These are phyloP conservation scores for Muschampia plurimacula DNA, from an alignment of 2,888 invertebrate genomes.

Conservation along the genomic window DNA sequence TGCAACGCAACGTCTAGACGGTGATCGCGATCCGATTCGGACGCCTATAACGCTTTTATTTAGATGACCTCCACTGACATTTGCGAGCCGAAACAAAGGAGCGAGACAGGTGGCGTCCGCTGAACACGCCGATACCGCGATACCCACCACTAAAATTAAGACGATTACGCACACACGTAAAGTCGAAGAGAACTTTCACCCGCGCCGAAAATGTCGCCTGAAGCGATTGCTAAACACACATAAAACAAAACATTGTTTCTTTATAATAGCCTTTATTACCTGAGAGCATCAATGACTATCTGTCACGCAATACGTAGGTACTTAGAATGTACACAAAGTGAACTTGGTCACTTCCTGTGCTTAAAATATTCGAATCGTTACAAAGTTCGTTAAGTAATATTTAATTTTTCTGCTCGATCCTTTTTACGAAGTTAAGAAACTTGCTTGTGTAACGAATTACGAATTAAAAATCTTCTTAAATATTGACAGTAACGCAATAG, in stretches of 20 bases:
- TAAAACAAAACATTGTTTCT: conserved; percentile 51
- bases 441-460: neutral
- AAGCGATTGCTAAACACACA: conserved; percentile 64
- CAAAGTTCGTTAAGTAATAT: neutral
- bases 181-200: conserved; percentile 77
- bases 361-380: conserved; percentile 12
- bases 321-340: conserved; percentile 49
- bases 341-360: neutral
- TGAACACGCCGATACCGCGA: conserved; percentile 61
- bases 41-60: conserved; percentile 79
- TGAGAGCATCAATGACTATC: conserved; percentile 49
- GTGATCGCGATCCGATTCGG: conserved; percentile 76
- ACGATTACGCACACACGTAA: conserved; percentile 60
- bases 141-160: conserved; percentile 72
- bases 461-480: neutral
- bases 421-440: neutral
- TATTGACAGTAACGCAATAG: neutral
- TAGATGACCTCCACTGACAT: conserved; percentile 84
- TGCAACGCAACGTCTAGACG: conserved; percentile 83
- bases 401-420: neutral
- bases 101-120: conserved; percentile 77
- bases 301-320: conserved; percentile 60
- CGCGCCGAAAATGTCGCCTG: conserved; percentile 52
- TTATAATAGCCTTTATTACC: conserved; percentile 60
- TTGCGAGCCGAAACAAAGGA: conserved; percentile 82